A percentile compares a stretch with the other conserved stretches of the same genome.
phyloP scores from a whole-genome alignment of 2,113 vertebrate species.

The Pituophis catenifer region DNA sequence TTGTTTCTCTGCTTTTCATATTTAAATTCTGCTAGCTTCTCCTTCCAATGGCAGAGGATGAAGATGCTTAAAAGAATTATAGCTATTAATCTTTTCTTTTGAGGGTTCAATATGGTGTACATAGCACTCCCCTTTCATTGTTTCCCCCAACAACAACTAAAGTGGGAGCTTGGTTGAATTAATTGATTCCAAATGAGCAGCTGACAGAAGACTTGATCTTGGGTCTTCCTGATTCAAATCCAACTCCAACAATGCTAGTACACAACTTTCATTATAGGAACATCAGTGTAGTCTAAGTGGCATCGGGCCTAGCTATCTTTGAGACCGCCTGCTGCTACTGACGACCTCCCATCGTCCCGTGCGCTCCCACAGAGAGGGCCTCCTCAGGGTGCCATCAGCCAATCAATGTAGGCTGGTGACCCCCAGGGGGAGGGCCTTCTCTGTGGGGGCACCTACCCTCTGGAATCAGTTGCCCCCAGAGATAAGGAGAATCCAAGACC shows the following conservation, averaged over 20 bases:
- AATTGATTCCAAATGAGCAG: background rate
- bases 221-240: background rate
- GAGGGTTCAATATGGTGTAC: background rate
- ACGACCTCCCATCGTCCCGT: too few species aligned
- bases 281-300: background rate
- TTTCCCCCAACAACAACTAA: background rate
- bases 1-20: background rate
- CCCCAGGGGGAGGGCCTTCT: too few species aligned
- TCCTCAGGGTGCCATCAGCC: too few species aligned
- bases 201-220: background rate
- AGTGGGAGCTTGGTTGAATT: background rate
- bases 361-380: too few species aligned
- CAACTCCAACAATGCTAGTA: background rate
- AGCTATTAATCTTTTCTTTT: background rate
- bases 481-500: too few species aligned
- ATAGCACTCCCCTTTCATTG: background rate
- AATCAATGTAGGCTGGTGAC: too few species aligned
- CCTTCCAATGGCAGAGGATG: background rate
- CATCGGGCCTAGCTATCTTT: too few species aligned
- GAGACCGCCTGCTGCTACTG: too few species aligned
- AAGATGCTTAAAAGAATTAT: background rate
- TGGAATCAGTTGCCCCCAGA: too few species aligned
- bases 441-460: too few species aligned
- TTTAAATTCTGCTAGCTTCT: background rate
- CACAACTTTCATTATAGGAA: background rate